These are phyloP conservation scores for Heliconius hewitsoni DNA, from an alignment of 1,140 invertebrate genomes.

Conservation along the genomic window DNA sequence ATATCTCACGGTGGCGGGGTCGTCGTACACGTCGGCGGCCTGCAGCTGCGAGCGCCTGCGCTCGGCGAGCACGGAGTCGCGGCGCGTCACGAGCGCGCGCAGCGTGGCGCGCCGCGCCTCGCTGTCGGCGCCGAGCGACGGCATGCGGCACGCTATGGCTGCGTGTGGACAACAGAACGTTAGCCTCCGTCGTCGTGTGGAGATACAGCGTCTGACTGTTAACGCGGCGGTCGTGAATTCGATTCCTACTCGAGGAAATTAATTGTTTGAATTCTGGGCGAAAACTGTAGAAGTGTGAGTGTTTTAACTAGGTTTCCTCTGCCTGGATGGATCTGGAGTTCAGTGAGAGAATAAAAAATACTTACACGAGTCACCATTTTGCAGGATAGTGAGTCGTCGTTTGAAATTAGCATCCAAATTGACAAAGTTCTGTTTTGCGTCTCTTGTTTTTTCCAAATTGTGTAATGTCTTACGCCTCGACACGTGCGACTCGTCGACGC, in stretches of 20 bases:
- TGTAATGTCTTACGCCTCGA: conserved; percentile 92
- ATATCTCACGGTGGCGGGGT: conserved; percentile 34
- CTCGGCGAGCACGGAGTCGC: conserved; percentile 91
- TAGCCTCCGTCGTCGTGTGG: no score
- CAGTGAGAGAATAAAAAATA: neutral
- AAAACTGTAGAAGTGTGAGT: no score
- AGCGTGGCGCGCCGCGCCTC: conserved; percentile 90
- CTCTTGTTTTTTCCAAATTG: conserved; percentile 91
- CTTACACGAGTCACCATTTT: conserved; percentile 58
- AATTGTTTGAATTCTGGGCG: no score
- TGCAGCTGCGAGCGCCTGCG: conserved; percentile 84
- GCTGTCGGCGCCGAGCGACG: conserved; percentile 88
- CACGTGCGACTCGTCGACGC: conserved; percentile 89
- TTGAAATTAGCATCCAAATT: conserved; percentile 96
- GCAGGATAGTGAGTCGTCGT: conserved; percentile 88
- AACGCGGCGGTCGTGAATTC: no score
- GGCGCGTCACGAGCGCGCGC: conserved; percentile 89
- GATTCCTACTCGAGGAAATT: no score
- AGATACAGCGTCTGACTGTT: no score
- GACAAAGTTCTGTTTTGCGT: conserved; percentile 90
- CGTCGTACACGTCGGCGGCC: conserved; percentile 47
- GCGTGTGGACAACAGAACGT: no score
- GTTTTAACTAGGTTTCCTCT: no score
- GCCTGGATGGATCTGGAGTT: no score
- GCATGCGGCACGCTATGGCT: conserved; percentile 81